These are phyloP conservation scores for Neuroterus valhalla DNA, from an alignment of 1,140 invertebrate genomes.

Conservation along the genomic window DNA sequence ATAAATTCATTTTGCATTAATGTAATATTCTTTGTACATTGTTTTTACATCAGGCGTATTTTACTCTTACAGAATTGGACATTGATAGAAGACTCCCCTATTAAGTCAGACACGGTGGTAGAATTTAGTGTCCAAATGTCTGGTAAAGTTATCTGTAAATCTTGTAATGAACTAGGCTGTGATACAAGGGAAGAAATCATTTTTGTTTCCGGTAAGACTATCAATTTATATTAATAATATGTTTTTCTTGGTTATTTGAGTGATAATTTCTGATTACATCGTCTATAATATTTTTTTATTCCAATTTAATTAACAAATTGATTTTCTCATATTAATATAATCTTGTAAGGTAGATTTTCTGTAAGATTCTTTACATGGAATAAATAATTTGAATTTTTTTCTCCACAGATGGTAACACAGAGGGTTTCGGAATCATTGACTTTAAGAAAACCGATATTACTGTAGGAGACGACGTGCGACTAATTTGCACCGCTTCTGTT, in stretches of 20 bases:
- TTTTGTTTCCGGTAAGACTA: conserved; percentile 59
- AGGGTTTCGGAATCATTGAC: conserved; percentile 67
- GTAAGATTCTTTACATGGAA: neutral
- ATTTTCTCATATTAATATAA: neutral
- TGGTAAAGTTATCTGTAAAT: conserved; percentile 56
- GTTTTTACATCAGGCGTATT: neutral
- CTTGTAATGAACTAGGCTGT: conserved; percentile 59
- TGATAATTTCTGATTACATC: conserved; percentile 46
- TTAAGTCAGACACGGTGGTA: conserved; percentile 38
- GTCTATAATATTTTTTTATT: conserved; percentile 38
- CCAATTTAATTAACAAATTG: conserved; percentile 37
- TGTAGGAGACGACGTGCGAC: conserved; percentile 72
- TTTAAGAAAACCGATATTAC: conserved; percentile 66
- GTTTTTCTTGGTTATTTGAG: conserved; percentile 24
- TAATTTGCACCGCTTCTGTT: conserved; percentile 76
- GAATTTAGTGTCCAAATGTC: conserved; percentile 47
- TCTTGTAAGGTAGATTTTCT: no score
- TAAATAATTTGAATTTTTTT: conserved; percentile 52
- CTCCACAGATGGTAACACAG: conserved; percentile 64
- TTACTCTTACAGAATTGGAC: conserved; percentile 13
- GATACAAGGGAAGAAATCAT: conserved; percentile 49
- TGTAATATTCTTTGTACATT: neutral
- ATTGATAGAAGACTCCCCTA: neutral
- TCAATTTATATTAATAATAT: neutral
- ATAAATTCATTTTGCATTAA: no score